Base-by-base conservation (phyloP, 2,113 vertebrate genomes). In the Enhydra lutris region DNA sequence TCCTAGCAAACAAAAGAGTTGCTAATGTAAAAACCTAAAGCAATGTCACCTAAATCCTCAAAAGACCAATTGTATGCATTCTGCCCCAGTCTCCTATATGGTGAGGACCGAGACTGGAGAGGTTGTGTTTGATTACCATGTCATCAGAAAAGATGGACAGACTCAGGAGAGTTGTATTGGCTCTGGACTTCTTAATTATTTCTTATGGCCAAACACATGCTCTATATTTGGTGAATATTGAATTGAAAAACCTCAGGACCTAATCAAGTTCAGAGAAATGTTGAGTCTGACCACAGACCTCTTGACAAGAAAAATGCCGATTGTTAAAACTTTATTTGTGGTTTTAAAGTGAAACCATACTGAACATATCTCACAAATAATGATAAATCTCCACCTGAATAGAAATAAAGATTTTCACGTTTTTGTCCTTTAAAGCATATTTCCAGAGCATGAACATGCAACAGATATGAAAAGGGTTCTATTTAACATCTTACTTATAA, bases 341-440 rank as follows among this genome's bases (percentile, higher is more conserved):
- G 97, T 98, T 98, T 98, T 95, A 97, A 97, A 98, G 95, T 97
- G 96, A 98, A 98, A 98, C 89, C 94, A 97, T 97, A 61, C 89
- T 92, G 79, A 85, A 94, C 69, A 29, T 98, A 95, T 39, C 65
- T 98, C 91, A 89, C 95, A 98, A 97, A 97, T 96, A 95, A 95
- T 96, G 96, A 97, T 96, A 95, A 96, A 98, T 97, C 34, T 76
- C 63, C 69, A 55, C 76, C 93, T 97, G 93, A 96, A 71, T 93
- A 71, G 85, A 95, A 97, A 91, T 97, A 31, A 94, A 85, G 81
- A 81, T 97, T 95, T 97, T 97, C 73, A 96, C 90, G 45, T 61
- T 65, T 98, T 97, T 94, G 80, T 95, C 52, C 78, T 94, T 57
- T 85, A 45, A 63, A 79, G 89, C 20, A 50, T 95, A 69, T 73